Conservation (phyloP, 2,113 vertebrate species). For the Cryptotis parvus region DNA sequence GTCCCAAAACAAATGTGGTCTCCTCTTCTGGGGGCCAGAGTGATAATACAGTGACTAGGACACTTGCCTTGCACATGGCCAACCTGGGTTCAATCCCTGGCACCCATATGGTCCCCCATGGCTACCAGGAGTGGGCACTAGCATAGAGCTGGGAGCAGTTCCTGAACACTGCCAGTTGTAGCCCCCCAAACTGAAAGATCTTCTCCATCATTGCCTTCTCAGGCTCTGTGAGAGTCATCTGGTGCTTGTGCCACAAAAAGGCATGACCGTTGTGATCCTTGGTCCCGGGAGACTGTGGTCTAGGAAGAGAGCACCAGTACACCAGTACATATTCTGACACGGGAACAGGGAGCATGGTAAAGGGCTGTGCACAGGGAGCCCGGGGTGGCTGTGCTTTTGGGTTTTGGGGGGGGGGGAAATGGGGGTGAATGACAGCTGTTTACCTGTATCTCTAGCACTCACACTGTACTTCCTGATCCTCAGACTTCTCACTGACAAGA, state of each 20-base stretch:
- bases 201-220: constrained; percentile 11
- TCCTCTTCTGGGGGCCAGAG: background rate
- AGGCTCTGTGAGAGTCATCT: constrained; percentile 18
- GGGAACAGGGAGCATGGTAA: background rate
- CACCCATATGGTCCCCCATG: too few relatives aligned
- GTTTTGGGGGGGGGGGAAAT: background rate
- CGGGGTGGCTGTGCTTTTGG: background rate
- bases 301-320: background rate
- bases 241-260: constrained; percentile 23
- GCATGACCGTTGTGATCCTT: background rate
- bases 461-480: background rate
- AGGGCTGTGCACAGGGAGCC: background rate
- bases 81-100: too few relatives aligned
- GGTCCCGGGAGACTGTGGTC: background rate
- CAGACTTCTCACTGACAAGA: constrained; percentile 44
- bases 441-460: background rate
- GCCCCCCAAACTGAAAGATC: background rate
- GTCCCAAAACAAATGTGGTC: background rate
- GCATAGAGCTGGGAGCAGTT: too few relatives aligned
- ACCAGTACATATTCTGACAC: background rate
- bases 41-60: too few relatives aligned
- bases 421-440: background rate
- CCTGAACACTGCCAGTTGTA: too few relatives aligned
- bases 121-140: too few relatives aligned
- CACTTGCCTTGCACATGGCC: too few relatives aligned